Conservation (phyloP, 2,888 invertebrate genomes). For the Parthenolecanium corni region DNA sequence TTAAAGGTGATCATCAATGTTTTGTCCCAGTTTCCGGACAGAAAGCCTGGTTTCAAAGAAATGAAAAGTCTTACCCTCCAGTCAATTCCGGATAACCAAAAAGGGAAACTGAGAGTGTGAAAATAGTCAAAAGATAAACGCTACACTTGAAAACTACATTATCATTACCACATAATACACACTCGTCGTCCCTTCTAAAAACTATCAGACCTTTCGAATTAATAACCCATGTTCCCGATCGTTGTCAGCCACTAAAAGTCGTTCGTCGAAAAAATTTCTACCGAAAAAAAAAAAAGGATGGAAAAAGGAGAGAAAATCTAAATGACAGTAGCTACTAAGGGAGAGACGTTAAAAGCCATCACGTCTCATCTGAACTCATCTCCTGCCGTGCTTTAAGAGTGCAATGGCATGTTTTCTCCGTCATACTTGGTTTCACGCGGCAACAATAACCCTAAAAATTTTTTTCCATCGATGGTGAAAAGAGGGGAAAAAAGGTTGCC, state of each 20-base stretch:
- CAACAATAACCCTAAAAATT: constrained; percentile 22
- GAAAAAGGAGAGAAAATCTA: neutral
- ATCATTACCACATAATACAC: neutral
- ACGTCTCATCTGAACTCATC: constrained; percentile 22
- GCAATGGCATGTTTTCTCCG: constrained; percentile 27
- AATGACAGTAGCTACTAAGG: constrained; percentile 6
- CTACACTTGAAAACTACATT: neutral
- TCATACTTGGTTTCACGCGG: constrained; percentile 26
- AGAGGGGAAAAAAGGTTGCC: neutral
- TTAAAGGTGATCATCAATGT: no score
- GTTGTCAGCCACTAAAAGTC: no score
- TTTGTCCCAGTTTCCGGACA: no score
- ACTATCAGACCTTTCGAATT: neutral
- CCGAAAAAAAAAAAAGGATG: neutral
- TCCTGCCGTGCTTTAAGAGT: constrained; percentile 21
- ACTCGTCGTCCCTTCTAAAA: no score
- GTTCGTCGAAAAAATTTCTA: neutral
- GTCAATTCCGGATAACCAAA: no score
- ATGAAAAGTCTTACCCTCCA: no score
- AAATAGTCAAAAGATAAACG: neutral
- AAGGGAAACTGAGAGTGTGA: no score
- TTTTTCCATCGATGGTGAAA: neutral
- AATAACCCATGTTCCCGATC: neutral
- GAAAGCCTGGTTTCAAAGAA: no score
- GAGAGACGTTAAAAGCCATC: constrained; percentile 1